Evolutionary conservation across 1,140 invertebrate genomes (phyloP).

Genomic region (Sweltsa coloradensis): DNA sequence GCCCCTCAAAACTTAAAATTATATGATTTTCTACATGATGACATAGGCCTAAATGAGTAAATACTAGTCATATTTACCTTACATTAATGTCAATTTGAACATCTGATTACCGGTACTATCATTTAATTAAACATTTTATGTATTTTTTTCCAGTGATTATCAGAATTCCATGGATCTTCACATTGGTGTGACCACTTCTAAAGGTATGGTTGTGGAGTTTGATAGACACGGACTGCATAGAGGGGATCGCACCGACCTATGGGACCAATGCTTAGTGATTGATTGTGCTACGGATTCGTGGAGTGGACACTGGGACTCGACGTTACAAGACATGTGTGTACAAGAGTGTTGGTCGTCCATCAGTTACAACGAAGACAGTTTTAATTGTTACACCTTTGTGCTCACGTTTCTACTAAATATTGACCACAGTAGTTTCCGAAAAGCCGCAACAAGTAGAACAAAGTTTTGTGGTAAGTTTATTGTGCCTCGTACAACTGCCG

Average conservation of each 20-base stretch:
- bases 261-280: conserved; percentile 58
- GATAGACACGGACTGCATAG: conserved; percentile 52
- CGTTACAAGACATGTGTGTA: conserved; percentile 46
- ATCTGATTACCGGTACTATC: too few relatives aligned
- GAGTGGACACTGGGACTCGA: conserved; percentile 62
- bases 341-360: conserved; percentile 49
- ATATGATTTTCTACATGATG: too few relatives aligned
- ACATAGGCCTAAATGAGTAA: too few relatives aligned
- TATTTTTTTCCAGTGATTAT: conserved; percentile 49
- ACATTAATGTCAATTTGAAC: too few relatives aligned
- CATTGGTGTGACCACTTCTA: conserved; percentile 66
- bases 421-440: conserved; percentile 45
- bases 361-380: conserved; percentile 53
- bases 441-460: conserved; percentile 45
- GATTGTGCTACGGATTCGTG: conserved; percentile 41
- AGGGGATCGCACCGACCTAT: conserved; percentile 36
- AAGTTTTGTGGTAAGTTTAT: conserved; percentile 65
- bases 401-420: conserved; percentile 54
- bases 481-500: conserved; percentile 54
- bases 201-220: conserved; percentile 61
- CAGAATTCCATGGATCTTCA: conserved; percentile 66
- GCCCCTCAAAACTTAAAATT: too few relatives aligned
- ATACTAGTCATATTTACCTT: too few relatives aligned
- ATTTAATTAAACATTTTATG: too few relatives aligned
- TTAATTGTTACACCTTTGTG: conserved; percentile 73